Evolutionary conservation across 1,140 invertebrate genomes (phyloP).

Genomic region (Diorhabda carinulata): DNA sequence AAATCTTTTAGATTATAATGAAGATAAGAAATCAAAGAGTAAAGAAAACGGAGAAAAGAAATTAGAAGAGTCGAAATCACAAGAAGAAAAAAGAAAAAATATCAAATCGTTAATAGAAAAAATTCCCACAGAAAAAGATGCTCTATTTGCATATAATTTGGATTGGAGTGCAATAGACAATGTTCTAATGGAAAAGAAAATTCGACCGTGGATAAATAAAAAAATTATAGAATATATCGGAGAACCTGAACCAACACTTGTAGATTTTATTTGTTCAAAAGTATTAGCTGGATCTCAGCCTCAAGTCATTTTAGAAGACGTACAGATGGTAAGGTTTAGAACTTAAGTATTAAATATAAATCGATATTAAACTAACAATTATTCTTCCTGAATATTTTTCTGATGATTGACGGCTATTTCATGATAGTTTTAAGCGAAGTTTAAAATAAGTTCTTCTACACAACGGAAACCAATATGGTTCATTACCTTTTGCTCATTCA

Average conservation of each 20-base stretch:
- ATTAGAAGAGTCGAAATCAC: conserved; percentile 66
- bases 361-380: too few species aligned
- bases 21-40: conserved; percentile 59
- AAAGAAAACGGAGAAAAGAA: conserved; percentile 61
- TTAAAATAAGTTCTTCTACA: too few species aligned
- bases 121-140: conserved; percentile 96
- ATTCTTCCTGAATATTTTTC: too few species aligned
- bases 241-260: conserved; percentile 96
- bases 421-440: too few species aligned
- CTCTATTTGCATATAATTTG: conserved; percentile 89
- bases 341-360: too few species aligned
- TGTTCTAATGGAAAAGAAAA: conserved; percentile 89
- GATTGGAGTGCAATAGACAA: conserved; percentile 78
- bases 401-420: too few species aligned
- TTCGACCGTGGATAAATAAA: conserved; percentile 98
- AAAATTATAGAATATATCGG: conserved; percentile 99
- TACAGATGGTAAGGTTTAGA: conserved; percentile 82
- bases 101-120: conserved; percentile 97
- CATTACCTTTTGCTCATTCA: too few species aligned
- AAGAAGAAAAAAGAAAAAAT: conserved; percentile 92
- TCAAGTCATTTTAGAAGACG: conserved; percentile 92
- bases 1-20: conserved; percentile 59
- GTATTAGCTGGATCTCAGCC: conserved; percentile 89
- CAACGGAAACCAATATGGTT: too few species aligned
- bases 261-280: conserved; percentile 99